Percentiles rank a stretch among this genome's conserved stretches.
Evolutionary conservation across 2,888 invertebrate genomes (phyloP).

Genomic region (Agrochola lychnidis): DNA sequence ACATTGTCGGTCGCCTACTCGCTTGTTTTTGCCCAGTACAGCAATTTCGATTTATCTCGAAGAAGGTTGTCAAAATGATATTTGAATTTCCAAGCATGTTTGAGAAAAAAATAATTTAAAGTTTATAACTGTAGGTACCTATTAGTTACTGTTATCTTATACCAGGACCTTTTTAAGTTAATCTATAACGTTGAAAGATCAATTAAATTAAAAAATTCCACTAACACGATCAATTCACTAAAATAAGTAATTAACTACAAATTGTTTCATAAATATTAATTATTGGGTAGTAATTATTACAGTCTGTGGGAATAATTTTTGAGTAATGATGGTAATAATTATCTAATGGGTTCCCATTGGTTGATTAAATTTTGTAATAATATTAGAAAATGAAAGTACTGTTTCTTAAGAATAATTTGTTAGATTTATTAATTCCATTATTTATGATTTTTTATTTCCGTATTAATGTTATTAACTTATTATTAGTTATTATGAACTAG

Average conservation of each 20-base stretch:
- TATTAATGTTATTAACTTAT: neutral
- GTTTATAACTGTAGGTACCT: too few relatives aligned
- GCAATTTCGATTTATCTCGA: too few relatives aligned
- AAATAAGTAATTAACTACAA: constrained; percentile 48
- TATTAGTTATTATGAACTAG: neutral
- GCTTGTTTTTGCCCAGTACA: too few relatives aligned
- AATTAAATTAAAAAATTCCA: constrained; percentile 27
- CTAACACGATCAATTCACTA: constrained; percentile 25
- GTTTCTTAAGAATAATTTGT: constrained; percentile 1
- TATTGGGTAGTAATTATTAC: constrained; percentile 40
- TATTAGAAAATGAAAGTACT: constrained; percentile 2
- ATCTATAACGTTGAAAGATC: constrained; percentile 20
- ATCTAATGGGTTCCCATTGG: constrained; percentile 1
- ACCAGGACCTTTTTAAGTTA: neutral
- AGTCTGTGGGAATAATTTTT: constrained; percentile 35
- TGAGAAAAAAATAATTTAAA: neutral
- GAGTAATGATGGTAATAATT: constrained; percentile 29
- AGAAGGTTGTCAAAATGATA: too few relatives aligned
- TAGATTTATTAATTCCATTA: constrained; percentile 15
- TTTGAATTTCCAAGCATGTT: too few relatives aligned
- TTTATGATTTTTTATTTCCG: constrained; percentile 11
- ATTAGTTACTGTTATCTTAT: neutral
- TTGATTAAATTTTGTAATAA: constrained; percentile 31
- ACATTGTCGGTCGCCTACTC: too few relatives aligned
- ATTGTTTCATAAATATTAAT: constrained; percentile 62